Conservation (phyloP, 2,113 vertebrate genomes). For the Antidorcas marsupialis region DNA sequence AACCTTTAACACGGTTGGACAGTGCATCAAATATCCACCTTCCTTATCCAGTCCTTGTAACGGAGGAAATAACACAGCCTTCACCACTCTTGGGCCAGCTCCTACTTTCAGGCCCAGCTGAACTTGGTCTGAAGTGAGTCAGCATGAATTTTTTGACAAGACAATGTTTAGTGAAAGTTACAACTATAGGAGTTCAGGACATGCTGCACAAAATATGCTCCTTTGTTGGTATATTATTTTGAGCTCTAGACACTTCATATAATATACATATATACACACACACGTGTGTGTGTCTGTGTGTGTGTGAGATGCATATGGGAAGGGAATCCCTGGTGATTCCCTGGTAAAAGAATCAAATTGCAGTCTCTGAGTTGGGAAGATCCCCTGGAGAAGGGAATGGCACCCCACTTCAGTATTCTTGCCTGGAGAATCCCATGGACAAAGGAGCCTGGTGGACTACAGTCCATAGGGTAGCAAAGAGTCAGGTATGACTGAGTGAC, state of each 20-base stretch:
- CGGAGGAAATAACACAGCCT: neutral
- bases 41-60: neutral
- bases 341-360: neutral
- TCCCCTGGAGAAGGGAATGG: neutral
- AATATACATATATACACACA: neutral
- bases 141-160: neutral
- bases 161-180: neutral
- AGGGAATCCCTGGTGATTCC: neutral
- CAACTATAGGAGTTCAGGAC: neutral
- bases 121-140: neutral
- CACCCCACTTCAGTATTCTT: neutral
- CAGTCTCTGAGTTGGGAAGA: neutral
- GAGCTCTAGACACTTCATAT: neutral
- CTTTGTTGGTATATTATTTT: neutral
- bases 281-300: neutral
- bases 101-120: neutral
- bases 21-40: neutral
- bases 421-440: neutral
- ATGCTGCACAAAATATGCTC: neutral
- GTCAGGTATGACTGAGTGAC: neutral
- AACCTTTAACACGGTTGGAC: neutral
- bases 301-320: neutral
- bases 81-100: neutral
- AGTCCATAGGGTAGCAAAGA: neutral
- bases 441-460: neutral